Base-by-base conservation (phyloP, 2,797 vertebrate species). In the Erethizon dorsatum region DNA sequence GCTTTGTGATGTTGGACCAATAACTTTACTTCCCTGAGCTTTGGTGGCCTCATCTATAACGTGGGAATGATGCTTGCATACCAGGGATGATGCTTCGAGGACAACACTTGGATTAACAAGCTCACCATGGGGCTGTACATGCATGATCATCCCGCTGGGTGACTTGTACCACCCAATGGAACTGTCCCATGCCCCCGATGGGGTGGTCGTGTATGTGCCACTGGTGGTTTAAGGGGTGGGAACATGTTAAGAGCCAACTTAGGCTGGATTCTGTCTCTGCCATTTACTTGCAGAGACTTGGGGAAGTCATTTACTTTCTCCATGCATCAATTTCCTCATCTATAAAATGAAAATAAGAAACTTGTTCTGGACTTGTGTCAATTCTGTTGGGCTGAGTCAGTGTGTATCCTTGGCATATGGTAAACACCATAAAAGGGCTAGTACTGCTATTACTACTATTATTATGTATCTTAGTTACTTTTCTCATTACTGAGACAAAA, bases 321-420 rank as follows among this genome's bases (percentile, higher is more conserved):
- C 7, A 0, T 63, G 45, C 31, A 33, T 88, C 28, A 17, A 6
- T 54, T 91, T 93, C 56, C 77, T 95, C 33, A 78, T 47, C 37
- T 83, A 63, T 78, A 83, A 86, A 91, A 94, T 75, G 47, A 63
- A 33, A 6, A 52, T 82, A 59, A 93, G 69, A 82, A 83, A 77
- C 37, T 82, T 63, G 61, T 31, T 59, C 54, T 71, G 65, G 87
- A 56, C n/a, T 71, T 90, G n/a, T 52, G 57, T 94, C 1, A 0
- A 28, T 57, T 71, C 28, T 33, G 9, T 37, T 75, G 71, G n/a
- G 45, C 61, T 85, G 73, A 84, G 45, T 80, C 45, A 67, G 26
- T 73, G 82, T 41, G 33, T 3, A 75, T 4, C 1, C 13, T 67
- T 90, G 45, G 56, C 63, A 77, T 73, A 11, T 56, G 47, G 24